A percentile compares a stretch with the other conserved stretches of the same genome.
phyloP scores from a whole-genome alignment of 2,113 vertebrate genomes.

The Hemiprocne comata region DNA sequence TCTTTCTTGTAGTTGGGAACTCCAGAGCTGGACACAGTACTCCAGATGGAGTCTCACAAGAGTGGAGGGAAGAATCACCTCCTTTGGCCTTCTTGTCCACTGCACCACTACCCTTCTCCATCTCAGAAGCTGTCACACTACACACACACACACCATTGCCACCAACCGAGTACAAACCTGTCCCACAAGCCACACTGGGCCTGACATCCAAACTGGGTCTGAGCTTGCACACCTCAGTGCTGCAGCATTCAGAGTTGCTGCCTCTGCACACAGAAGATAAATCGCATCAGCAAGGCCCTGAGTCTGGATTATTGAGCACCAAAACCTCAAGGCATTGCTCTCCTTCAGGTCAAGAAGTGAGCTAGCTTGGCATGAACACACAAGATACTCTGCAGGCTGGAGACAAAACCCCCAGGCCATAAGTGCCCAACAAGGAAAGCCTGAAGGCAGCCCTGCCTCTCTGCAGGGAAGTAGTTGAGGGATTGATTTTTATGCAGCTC shows the following conservation, averaged over 20 bases:
- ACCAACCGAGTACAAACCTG: accelerated
- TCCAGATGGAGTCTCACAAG: too few species aligned
- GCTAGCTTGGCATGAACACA: background rate
- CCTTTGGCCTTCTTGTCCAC: accelerated
- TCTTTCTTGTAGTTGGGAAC: too few species aligned
- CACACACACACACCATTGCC: accelerated
- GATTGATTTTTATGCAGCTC: background rate
- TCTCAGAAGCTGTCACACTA: background rate
- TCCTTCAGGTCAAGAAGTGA: background rate
- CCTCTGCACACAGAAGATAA: background rate
- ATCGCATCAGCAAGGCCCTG: background rate
- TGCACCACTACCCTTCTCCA: background rate
- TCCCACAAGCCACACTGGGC: background rate
- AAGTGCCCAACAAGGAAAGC: accelerated
- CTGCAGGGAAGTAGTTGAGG: background rate
- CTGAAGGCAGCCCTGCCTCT: background rate
- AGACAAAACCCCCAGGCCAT: background rate
- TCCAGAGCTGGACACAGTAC: too few species aligned
- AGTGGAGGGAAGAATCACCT: too few species aligned
- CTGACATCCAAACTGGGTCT: background rate
- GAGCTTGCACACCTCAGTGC: background rate
- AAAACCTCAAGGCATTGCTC: background rate
- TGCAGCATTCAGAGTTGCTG: background rate
- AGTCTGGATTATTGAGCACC: background rate
- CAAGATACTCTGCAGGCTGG: background rate